Evolutionary conservation across 2,797 vertebrate genomes (phyloP).

Genomic region (Phoxinus dragarum): DNA sequence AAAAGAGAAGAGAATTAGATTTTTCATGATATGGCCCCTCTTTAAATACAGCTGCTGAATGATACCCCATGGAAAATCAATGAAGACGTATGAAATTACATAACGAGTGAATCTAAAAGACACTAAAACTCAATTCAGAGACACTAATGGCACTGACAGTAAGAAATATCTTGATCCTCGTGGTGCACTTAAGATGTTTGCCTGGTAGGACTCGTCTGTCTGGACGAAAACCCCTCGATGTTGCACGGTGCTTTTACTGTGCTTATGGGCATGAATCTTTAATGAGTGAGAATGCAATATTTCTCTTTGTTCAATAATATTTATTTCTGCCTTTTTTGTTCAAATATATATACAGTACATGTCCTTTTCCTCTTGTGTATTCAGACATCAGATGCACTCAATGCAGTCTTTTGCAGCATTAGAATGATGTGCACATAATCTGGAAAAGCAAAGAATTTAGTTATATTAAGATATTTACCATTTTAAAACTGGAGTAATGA

Average conservation of each 20-base stretch:
- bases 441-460: background rate
- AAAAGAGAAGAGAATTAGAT: background rate
- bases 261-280: conserved; percentile 49
- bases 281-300: conserved; percentile 47
- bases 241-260: background rate
- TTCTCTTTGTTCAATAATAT: conserved; percentile 35
- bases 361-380: background rate
- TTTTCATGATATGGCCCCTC: background rate
- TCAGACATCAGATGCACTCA: background rate
- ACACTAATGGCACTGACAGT: conserved; percentile 35
- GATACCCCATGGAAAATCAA: background rate
- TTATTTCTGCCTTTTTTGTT: conserved; percentile 2
- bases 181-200: conserved; percentile 36
- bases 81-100: conserved; percentile 14
- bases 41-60: conserved; percentile 21
- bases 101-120: conserved; percentile 21
- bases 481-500: too few species aligned
- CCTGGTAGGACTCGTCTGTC: background rate
- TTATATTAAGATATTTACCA: background rate
- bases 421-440: background rate
- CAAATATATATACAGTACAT: background rate
- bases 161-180: conserved; percentile 11
- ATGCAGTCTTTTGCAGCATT: background rate
- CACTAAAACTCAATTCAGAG: conserved; percentile 35
- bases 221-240: background rate